phyloP scores from a whole-genome alignment of 2,113 vertebrate species.

The Misgurnus anguillicaudatus region DNA sequence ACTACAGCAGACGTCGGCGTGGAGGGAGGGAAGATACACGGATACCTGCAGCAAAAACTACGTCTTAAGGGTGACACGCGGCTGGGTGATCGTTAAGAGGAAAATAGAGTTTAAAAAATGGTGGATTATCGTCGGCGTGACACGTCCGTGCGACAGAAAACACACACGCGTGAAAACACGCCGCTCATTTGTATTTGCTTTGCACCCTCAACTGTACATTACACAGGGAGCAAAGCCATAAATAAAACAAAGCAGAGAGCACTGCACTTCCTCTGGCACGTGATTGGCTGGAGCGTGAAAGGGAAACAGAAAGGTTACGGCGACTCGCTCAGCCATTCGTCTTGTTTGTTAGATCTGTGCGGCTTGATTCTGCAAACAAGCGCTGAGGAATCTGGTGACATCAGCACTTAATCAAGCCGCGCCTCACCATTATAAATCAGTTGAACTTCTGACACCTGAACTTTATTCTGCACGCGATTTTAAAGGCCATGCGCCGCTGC shows the following conservation, averaged over 20 bases:
- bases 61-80: neutral
- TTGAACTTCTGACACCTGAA: slow-evolving; percentile 80
- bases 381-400: slow-evolving; percentile 69
- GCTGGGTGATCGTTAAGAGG: slow-evolving; percentile 23
- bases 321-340: slow-evolving; percentile 68
- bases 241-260: slow-evolving; percentile 67
- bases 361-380: slow-evolving; percentile 77
- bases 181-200: slow-evolving; percentile 61
- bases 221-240: slow-evolving; percentile 58
- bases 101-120: slow-evolving; percentile 18
- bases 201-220: slow-evolving; percentile 57
- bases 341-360: slow-evolving; percentile 71
- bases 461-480: slow-evolving; percentile 70
- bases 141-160: neutral
- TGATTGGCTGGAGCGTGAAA: slow-evolving; percentile 63
- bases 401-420: slow-evolving; percentile 72
- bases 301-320: slow-evolving; percentile 74
- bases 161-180: slow-evolving; percentile 38
- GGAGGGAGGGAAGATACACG: neutral
- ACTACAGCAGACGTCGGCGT: slow-evolving; percentile 49
- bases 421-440: slow-evolving; percentile 79
- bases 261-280: slow-evolving; percentile 60
- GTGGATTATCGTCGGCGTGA: neutral
- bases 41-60: neutral
- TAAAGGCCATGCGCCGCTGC: slow-evolving; percentile 73